Evolutionary conservation across 2,888 invertebrate species (phyloP).

Genomic region (Caenorhabditis sp.): DNA sequence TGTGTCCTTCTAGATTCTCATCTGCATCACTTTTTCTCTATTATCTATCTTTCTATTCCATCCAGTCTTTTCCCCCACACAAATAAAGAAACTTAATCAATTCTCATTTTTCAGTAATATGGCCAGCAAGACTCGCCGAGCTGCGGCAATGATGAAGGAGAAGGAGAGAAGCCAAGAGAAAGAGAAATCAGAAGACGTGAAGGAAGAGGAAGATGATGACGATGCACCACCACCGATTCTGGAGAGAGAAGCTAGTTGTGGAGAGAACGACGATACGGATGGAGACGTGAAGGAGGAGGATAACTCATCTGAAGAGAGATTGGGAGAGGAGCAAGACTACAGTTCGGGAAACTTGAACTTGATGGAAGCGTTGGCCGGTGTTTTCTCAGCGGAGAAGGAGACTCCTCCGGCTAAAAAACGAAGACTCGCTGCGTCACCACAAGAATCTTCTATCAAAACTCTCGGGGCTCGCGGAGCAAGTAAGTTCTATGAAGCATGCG

Average conservation of each 20-base stretch:
- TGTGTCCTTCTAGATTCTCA: background rate
- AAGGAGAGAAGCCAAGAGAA: constrained; percentile 7
- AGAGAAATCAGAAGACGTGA: constrained; percentile 3
- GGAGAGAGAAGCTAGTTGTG: constrained; percentile 50
- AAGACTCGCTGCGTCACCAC: background rate
- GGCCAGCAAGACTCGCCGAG: background rate
- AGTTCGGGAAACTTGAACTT: no score
- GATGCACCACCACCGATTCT: constrained; percentile 43
- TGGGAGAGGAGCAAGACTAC: background rate
- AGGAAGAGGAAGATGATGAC: constrained; percentile 36
- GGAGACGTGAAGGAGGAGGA: constrained; percentile 30
- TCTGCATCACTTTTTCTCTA: background rate
- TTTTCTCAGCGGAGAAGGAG: background rate
- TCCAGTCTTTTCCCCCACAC: background rate
- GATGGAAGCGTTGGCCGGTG: constrained; percentile 12
- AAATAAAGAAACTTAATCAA: background rate
- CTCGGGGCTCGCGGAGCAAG: background rate
- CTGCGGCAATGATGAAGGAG: background rate
- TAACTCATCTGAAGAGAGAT: background rate
- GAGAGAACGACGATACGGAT: constrained; percentile 44
- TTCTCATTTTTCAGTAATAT: constrained; percentile 11
- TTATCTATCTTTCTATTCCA: background rate
- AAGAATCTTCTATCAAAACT: background rate
- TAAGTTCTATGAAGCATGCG: background rate
- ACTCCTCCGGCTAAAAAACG: background rate